Base-by-base conservation (phyloP, 2,888 invertebrate genomes). In the Pseudococcus viburni region DNA sequence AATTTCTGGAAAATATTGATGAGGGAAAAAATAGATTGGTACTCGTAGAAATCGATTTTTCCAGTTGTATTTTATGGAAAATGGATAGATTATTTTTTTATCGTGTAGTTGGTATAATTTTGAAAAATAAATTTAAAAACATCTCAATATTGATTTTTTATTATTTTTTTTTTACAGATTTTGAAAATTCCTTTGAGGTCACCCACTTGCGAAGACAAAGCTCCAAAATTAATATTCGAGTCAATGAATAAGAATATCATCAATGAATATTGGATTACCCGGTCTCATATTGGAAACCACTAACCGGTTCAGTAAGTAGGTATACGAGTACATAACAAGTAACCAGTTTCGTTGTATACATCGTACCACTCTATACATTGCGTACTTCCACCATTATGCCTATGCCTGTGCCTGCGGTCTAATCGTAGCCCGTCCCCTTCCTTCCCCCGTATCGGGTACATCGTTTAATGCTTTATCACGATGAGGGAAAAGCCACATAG, bases 391-490 rank as follows among this genome's bases (percentile, higher is more conserved):
- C 77, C 77, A 77, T 77, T 77, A 77, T 42, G 77, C 77, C 77
- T 77, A 77, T 42, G 77, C 77, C 77, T 77, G n/a, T 55, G 55
- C n/a, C 51, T 51, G 73, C 73, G 73, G 73, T 39, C 33, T 73
- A 73, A 73, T 73, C 73, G 17, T 39, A 73, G 22, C 73, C 73
- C n/a, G 39, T 17, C 39, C 42, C n/a, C 55, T 17, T n/a, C 7
- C 55, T 77, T 77, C 42, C 77, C 17, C 77, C n/a, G 39, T 26
- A 1, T 26, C 55, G 22, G 55, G 84, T 84, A 46, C 48, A 84
- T 84, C 51, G 39, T 85, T 85, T 55, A 85, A 85, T 55, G 85
- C 85, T 55, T 85, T 55, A 85, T 85, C 85, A 85, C 48, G 55
- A 85, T 55, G 85, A 22, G 85, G 55, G 85, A 85, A 85, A 85